Evolutionary conservation across 2,888 invertebrate species (phyloP), one percentile per base, ranked within the genome.

Genomic region (Fabriciana adippe): DNA sequence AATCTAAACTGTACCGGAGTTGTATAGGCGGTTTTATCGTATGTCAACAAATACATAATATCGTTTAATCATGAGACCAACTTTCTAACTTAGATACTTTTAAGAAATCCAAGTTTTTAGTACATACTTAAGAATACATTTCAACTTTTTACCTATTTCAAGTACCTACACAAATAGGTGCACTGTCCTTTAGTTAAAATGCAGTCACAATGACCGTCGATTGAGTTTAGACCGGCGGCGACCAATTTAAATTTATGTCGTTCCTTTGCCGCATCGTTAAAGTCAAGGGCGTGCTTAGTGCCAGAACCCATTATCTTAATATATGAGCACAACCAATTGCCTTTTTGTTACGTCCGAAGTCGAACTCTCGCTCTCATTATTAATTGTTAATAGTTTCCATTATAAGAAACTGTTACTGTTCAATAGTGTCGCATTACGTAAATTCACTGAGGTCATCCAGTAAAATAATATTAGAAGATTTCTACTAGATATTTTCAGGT

Each of bases 191-290:
- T 55, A 66, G 59, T 70, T 70, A 68, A 71, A 69, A 65, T 35
- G 55, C 68, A 69, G 68, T 72, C 62, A 63, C 66, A 65, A 71
- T 67, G 51, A 59, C 60, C 51, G 67, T 65, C 67, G 70, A 67
- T 65, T 66, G 70, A 70, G 67, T 47, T 72, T 72, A 67, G 69
- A 59, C 67, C 65, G 73, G 70, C 74, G 76, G 73, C 74, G 75
- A 81, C 80, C 82, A 86, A 87, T 88, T 88, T 85, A 87, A 88
- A 88, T 86, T 87, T 87, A 86, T 88, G 86, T 81, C 79, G 81
- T 83, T 83, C 79, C 80, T 81, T 75, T 76, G 79, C 85, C 78
- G 78, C 84, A 81, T 87, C 85, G 86, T 87, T 88, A 86, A 82
- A 86, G 81, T 85, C 82, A 85, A 86, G 88, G 85, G 84, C 83